Evolutionary conservation across 2,797 vertebrate genomes (phyloP).

Genomic region (Meriones psammophilus): DNA sequence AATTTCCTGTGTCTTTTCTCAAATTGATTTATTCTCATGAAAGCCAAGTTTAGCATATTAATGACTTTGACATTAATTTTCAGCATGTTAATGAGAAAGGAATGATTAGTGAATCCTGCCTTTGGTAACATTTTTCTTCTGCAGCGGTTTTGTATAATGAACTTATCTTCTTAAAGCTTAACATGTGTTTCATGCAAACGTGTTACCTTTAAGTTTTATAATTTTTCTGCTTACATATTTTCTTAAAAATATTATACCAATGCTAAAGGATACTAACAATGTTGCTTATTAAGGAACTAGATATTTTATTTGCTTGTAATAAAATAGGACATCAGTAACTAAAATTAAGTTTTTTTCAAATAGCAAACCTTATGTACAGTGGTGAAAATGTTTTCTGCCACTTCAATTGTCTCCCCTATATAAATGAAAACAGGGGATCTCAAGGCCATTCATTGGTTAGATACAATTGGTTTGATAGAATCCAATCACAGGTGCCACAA

Average conservation of each 20-base stretch:
- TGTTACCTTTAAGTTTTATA: background rate
- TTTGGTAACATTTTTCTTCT: background rate
- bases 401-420: background rate
- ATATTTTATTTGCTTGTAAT: background rate
- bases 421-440: background rate
- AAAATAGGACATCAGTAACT: background rate
- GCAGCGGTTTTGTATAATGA: background rate
- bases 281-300: background rate
- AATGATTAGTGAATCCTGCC: background rate
- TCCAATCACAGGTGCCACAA: background rate
- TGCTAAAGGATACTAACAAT: background rate
- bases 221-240: background rate
- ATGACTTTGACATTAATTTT: conserved; percentile 52
- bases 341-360: background rate
- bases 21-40: conserved; percentile 14
- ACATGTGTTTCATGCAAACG: background rate
- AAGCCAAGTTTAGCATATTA: conserved; percentile 19
- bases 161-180: conserved; percentile 2
- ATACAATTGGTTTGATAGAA: background rate
- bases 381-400: background rate
- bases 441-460: background rate
- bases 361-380: background rate
- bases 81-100: background rate
- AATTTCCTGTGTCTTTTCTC: background rate
- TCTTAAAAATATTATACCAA: background rate